Base-by-base conservation (phyloP, 1,140 invertebrate species). In the Drosophila pachea region DNA sequence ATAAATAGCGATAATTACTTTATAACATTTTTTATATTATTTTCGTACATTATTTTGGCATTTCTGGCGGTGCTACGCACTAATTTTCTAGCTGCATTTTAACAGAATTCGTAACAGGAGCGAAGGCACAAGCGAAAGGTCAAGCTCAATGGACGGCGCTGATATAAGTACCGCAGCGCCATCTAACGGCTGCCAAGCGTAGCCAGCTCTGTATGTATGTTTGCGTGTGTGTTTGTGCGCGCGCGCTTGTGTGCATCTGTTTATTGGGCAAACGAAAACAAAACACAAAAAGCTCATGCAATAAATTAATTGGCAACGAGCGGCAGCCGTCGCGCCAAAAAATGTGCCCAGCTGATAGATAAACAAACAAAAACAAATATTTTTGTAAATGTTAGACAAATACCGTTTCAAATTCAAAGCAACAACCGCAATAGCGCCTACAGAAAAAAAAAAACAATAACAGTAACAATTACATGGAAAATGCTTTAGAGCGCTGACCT, bases 231-330 rank as follows among this genome's bases (percentile, higher is more conserved):
- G 35, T 22, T 22, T 22, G 3, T 7, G n/a, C 7, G 11, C 47
- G 33, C 58, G 29, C 50, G 38, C 43, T 43, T 58, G 12, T 63
- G 14, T 45, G 54, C 68, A 66, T 59, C 58, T 70, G 54, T 53
- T 58, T 52, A 70, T 65, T 70, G 62, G 32, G 29, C 63, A 69
- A 59, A 73, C 48, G 54, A 58, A 69, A 64, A 73, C 61, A 40
- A 68, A 73, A 68, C 66, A 32, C 70, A 73, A 70, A 73, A 70
- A 73, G 49, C 42, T 50, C 61, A 60, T 70, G 71, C 61, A 52
- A 71, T 71, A 66, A 58, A 66, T 71, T 74, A 74, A 61, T 71
- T 74, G 71, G 68, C 71, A 73, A 62, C 42, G 14, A 52, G 29
- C 29, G 55, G 43, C 56, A 47, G 40, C 16, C 40, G 47, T 45